Evolutionary conservation across 37 sponge, comb jelly and placozoan species (phyloP).

Genomic region (Tethya wilhelma): DNA sequence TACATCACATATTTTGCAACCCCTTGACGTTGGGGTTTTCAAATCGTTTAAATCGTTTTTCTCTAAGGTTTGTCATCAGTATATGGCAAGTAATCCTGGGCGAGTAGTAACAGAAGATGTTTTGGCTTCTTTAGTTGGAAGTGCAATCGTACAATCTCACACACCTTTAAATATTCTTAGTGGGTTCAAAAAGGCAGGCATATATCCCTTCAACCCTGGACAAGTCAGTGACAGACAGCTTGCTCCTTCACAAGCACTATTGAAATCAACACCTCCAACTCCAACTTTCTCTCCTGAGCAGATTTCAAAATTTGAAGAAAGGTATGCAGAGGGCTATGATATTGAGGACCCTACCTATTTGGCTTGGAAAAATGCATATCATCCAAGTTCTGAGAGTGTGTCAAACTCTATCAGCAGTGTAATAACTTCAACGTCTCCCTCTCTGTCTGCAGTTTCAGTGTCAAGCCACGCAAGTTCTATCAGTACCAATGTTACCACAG

Average conservation of each 20-base stretch:
- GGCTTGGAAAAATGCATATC: too few relatives aligned
- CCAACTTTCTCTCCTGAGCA: too few relatives aligned
- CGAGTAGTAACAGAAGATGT: slow-evolving; percentile 21
- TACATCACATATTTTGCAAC: slow-evolving; percentile 52
- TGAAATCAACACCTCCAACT: too few relatives aligned
- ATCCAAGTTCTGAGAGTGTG: too few relatives aligned
- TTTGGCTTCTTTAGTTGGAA: slow-evolving; percentile 2
- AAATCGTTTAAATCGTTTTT: slow-evolving; percentile 38
- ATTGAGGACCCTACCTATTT: too few relatives aligned
- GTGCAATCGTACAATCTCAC: slow-evolving; percentile 8
- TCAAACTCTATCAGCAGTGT: too few relatives aligned
- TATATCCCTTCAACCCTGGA: slow-evolving; percentile 34
- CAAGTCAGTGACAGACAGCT: slow-evolving; percentile 13
- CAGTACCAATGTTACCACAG: too few relatives aligned
- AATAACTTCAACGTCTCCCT: too few relatives aligned
- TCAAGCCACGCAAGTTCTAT: too few relatives aligned
- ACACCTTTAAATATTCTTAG: slow-evolving; percentile 21
- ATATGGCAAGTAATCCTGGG: slow-evolving; percentile 2
- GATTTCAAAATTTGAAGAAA: too few relatives aligned
- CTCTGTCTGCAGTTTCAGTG: too few relatives aligned
- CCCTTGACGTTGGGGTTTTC: slow-evolving; percentile 52
- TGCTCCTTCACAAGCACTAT: slow-evolving; percentile 28
- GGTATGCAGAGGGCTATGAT: too few relatives aligned
- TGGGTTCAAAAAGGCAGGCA: slow-evolving; percentile 38
- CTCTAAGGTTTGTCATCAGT: slow-evolving; percentile 28